Evolutionary conservation across 2,797 vertebrate genomes (phyloP).

Genomic region (Psittacula echo): DNA sequence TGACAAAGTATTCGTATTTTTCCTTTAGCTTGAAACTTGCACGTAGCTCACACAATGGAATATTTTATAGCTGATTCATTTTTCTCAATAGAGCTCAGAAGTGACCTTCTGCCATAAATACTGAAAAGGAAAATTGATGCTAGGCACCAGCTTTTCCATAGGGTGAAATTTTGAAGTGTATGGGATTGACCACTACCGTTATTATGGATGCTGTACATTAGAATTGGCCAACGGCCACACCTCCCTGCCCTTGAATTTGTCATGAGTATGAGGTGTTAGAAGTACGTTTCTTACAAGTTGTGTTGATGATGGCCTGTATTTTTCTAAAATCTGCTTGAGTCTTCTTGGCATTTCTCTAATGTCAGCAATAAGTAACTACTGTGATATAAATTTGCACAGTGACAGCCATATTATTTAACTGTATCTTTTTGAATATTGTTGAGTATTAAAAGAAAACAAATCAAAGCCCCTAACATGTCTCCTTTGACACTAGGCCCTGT

Average conservation of each 20-base stretch:
- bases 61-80: not conserved
- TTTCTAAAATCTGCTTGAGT: not conserved
- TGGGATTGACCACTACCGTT: not conserved
- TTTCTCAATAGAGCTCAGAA: not conserved
- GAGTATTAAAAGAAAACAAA: constrained; percentile 32
- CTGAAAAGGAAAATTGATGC: not conserved
- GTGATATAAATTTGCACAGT: constrained; percentile 19
- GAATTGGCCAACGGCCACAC: not conserved
- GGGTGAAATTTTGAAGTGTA: not conserved
- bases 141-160: not conserved
- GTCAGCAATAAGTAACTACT: constrained; percentile 25
- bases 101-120: not conserved
- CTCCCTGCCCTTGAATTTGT: not conserved
- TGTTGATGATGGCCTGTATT: not conserved
- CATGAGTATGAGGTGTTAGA: not conserved
- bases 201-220: not conserved
- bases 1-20: not conserved
- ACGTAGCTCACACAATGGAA: not conserved
- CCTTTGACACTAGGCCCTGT: constrained; percentile 51
- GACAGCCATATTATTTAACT: not conserved
- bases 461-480: not conserved
- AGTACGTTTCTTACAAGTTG: not conserved
- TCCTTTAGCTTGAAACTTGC: constrained; percentile 6
- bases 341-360: constrained; percentile 21
- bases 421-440: constrained; percentile 27